Base-by-base conservation (phyloP, 2,797 vertebrate species). In the Anas capensis region DNA sequence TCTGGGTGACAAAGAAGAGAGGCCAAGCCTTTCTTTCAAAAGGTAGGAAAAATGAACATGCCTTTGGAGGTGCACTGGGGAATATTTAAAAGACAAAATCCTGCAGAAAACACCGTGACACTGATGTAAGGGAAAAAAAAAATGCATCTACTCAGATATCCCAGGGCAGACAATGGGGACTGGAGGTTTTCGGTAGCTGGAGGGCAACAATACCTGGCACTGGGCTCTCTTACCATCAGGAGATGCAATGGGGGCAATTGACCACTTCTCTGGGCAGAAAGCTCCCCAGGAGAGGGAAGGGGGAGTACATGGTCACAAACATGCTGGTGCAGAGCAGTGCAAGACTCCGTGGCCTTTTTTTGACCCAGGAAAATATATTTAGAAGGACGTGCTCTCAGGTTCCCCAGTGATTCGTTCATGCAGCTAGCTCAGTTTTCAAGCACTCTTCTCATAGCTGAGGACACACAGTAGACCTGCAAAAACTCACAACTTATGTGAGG, bases 21-120 rank as follows among this genome's bases (percentile, higher is more conserved):
- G 29, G 42, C 20, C 46, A 84, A 66, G 23, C 11, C 24, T 75
- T 90, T 61, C 44, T 90, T 90, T 82, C 51, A 84, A 42, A 82
- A 79, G 24, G 58, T 90, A 86, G 70, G 65, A 80, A 66, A 92
- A 88, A 91, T 10, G 8, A 92, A 48, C 34, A 38, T 73, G 31
- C 27, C 57, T 90, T 95, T 65, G 54, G 18, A 90, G 51, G 54
- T 83, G 77, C 18, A 31, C n/a, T 21, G 38, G 69, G 26, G 44
- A 93, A 53, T 21, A 73, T 61, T 80, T 60, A 65, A 85, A 82
- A 33, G 5, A 38, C 23, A 71, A 68, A 10, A 51, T 23, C 10
- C 51, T 69, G n/a, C 19, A 56, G 69, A 78, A 92, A 84, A 86
- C 56, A 33, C 40, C 2, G 1, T 33, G 33, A 27, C 27, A 51